Conservation (phyloP, 1,140 invertebrate species). For the Ruditapes philippinarum region DNA sequence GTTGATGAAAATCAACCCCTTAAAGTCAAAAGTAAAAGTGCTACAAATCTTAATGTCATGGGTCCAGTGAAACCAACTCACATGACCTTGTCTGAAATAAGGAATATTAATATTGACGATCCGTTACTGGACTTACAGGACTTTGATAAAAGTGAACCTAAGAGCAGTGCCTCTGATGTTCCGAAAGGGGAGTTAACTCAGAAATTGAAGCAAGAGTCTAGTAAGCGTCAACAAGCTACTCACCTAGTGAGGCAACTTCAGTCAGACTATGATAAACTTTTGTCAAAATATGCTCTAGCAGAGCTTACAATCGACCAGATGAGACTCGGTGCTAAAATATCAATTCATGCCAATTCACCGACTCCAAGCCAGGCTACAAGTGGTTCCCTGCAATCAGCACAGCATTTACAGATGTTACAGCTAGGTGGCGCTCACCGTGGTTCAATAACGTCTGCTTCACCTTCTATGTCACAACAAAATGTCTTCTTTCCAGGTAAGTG, state of each 20-base stretch:
- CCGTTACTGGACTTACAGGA: slow-evolving; percentile 34
- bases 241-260: slow-evolving; percentile 85
- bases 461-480: slow-evolving; percentile 23
- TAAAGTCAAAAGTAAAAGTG: slow-evolving; percentile 81
- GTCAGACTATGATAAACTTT: slow-evolving; percentile 83
- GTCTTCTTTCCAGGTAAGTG: slow-evolving; percentile 50
- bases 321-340: slow-evolving; percentile 83
- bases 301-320: slow-evolving; percentile 87
- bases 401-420: slow-evolving; percentile 77
- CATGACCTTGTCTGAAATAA: slow-evolving; percentile 76
- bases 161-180: slow-evolving; percentile 72
- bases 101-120: slow-evolving; percentile 69
- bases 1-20: slow-evolving; percentile 73
- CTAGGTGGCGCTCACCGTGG: slow-evolving; percentile 60
- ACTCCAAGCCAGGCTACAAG: slow-evolving; percentile 78
- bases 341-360: slow-evolving; percentile 82
- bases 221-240: slow-evolving; percentile 81
- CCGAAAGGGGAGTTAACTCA: slow-evolving; percentile 77
- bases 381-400: slow-evolving; percentile 71
- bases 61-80: slow-evolving; percentile 81
- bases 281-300: slow-evolving; percentile 86
- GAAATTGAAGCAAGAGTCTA: slow-evolving; percentile 81
- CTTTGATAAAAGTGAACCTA: slow-evolving; percentile 67
- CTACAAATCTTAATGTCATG: slow-evolving; percentile 71
- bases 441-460: slow-evolving; percentile 41